Evolutionary conservation across 1,140 invertebrate species (phyloP).

Genomic region (Leptinotarsa lineolata): DNA sequence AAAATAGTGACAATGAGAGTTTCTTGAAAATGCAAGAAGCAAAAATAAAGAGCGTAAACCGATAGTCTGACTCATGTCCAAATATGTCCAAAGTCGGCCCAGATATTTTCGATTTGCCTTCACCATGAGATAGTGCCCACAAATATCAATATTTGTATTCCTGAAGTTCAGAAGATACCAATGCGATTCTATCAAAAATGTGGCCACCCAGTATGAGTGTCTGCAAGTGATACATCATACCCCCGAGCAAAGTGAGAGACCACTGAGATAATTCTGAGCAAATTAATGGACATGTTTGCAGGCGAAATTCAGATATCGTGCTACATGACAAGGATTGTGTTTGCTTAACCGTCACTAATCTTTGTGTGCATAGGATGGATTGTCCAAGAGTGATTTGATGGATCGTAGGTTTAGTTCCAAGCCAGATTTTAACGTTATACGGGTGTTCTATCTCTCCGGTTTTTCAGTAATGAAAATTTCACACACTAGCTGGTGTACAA

Average conservation of each 20-base stretch:
- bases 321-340: conserved; percentile 22
- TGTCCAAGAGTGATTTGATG: conserved; percentile 17
- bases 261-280: conserved; percentile 17
- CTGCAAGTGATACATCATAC: not conserved
- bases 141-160: no score
- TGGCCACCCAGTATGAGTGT: not conserved
- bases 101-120: no score
- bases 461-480: no score
- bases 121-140: no score
- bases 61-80: no score
- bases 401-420: not conserved
- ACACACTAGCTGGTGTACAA: no score
- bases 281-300: conserved; percentile 17
- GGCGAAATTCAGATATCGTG: conserved; percentile 13
- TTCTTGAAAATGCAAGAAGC: no score
- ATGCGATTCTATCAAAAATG: not conserved
- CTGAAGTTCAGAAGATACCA: no score
- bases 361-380: conserved; percentile 19
- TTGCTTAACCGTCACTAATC: conserved; percentile 22
- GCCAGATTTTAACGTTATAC: not conserved
- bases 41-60: no score
- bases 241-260: not conserved
- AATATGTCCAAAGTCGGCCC: no score
- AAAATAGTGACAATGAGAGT: no score
- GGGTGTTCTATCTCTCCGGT: no score